A percentile compares a stretch with the other conserved stretches of the same genome.
Conservation (phyloP, 2,113 vertebrate species). For the Cyprinodon variegatus region DNA sequence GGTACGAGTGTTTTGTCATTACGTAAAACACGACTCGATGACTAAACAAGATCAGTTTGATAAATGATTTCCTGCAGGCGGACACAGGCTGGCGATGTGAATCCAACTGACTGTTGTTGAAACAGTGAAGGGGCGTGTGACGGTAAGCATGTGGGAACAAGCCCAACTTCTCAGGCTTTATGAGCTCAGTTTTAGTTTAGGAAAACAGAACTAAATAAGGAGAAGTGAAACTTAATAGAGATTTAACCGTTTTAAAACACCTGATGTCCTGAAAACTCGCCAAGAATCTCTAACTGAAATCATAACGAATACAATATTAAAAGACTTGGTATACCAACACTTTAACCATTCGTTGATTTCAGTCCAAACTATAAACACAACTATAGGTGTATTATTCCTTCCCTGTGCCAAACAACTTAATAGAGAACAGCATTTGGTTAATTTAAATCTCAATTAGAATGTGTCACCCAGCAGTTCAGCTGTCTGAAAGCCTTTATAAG, state of each 20-base stretch:
- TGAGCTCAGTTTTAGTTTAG: conserved; percentile 2
- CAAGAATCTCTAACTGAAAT: conserved; percentile 1
- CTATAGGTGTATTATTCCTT: background rate
- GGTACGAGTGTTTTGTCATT: background rate
- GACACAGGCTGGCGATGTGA: conserved; percentile 21
- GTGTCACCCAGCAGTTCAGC: background rate
- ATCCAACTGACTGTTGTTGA: background rate
- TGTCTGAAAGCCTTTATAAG: background rate
- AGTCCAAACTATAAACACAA: no score
- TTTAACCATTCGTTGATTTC: background rate
- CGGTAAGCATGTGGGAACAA: conserved; percentile 6
- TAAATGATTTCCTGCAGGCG: conserved; percentile 4
- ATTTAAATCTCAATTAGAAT: background rate
- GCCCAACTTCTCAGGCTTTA: background rate
- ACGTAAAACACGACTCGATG: conserved; percentile 6
- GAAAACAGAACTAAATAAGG: conserved; percentile 3
- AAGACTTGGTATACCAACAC: background rate
- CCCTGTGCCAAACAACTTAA: background rate
- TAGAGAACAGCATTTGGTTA: background rate
- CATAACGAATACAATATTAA: background rate
- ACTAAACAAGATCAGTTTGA: conserved; percentile 36
- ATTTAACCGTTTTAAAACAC: background rate
- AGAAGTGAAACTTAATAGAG: background rate
- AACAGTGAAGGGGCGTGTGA: background rate
- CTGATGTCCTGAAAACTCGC: background rate